Base-by-base conservation (phyloP, 2,888 invertebrate genomes). In the Melolontha melolontha region DNA sequence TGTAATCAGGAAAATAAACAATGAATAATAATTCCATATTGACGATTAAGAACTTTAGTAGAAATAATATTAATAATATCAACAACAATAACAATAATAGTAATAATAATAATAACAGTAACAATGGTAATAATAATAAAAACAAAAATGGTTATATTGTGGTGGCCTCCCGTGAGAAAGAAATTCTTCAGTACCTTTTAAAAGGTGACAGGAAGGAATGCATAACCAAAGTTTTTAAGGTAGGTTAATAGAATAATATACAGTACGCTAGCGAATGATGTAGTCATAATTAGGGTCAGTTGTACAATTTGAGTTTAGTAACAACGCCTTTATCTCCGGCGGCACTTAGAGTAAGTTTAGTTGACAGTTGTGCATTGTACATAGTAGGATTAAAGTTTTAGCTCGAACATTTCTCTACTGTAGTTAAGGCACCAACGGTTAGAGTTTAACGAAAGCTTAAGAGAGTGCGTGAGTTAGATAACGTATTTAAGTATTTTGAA, bases 201-300 rank as follows among this genome's bases (percentile, higher is more conserved):
- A 79, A 87, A 73, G 88, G 90, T 72, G 89, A 90, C 78, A 89
- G 90, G 41, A 87, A 89, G 68, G 88, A 88, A 71, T 90, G 89
- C 78, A 87, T 90, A 71, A 84, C 87, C 47, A 89, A 89, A 81
- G 88, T 90, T 77, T 87, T 90, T 79, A 89, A 90, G 90, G 90
- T 90, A 81, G 73, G 66, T 66, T 34, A 22, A 22, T 22, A 22
- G 22, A 22, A 22, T 22, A 22, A 1, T 22, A 22, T 22, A 2
- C 22, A 22, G 22, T 4, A 22, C 4, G 2, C n/a, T n/a, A n/a
- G n/a, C n/a, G n/a, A n/a, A n/a, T n/a, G n/a, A n/a, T n/a, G n/a
- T n/a, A n/a, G n/a, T n/a, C n/a, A n/a, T n/a, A n/a, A n/a, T n/a
- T n/a, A n/a, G n/a, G n/a, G n/a, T n/a, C n/a, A n/a, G n/a, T n/a